A percentile compares a stretch with the other conserved stretches of the same genome.
Conservation (phyloP, 2,797 vertebrate genomes). For the Cryptoblepharus egeriae region DNA sequence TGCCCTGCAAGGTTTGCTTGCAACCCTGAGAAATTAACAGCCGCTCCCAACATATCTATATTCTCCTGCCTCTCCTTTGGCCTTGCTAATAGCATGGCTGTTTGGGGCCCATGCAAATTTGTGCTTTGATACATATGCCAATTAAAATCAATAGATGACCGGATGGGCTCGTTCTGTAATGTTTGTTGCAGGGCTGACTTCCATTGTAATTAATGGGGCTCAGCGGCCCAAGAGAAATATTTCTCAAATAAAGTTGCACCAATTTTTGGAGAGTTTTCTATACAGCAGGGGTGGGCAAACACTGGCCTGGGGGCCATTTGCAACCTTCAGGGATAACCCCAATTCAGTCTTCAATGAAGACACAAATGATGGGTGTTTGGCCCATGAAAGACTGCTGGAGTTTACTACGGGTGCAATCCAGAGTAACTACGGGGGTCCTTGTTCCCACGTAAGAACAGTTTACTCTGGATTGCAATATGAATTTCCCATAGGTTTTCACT, state of each 20-base stretch:
- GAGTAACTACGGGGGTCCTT: too few relatives aligned
- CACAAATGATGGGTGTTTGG: too few relatives aligned
- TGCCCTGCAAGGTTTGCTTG: slow-evolving; percentile 59
- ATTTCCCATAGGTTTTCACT: too few relatives aligned
- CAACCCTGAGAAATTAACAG: slow-evolving; percentile 51
- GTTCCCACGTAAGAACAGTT: too few relatives aligned
- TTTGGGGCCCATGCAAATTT: not conserved
- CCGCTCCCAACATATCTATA: slow-evolving; percentile 51
- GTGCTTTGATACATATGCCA: too few relatives aligned
- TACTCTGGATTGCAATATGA: too few relatives aligned
- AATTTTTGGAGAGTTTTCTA: not conserved
- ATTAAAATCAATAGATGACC: not conserved
- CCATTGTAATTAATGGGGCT: not conserved
- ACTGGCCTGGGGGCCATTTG: too few relatives aligned
- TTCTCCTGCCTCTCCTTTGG: slow-evolving; percentile 47
- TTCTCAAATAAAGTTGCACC: not conserved
- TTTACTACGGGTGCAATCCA: too few relatives aligned
- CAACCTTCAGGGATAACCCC: too few relatives aligned
- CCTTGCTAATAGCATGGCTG: slow-evolving; percentile 23
- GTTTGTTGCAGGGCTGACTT: not conserved
- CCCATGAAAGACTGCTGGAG: too few relatives aligned
- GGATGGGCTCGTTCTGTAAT: not conserved
- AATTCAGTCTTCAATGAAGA: too few relatives aligned
- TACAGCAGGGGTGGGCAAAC: too few relatives aligned
- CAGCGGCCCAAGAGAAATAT: not conserved